Base-by-base conservation (phyloP, 2,113 vertebrate genomes). In the Peromyscus californicus region DNA sequence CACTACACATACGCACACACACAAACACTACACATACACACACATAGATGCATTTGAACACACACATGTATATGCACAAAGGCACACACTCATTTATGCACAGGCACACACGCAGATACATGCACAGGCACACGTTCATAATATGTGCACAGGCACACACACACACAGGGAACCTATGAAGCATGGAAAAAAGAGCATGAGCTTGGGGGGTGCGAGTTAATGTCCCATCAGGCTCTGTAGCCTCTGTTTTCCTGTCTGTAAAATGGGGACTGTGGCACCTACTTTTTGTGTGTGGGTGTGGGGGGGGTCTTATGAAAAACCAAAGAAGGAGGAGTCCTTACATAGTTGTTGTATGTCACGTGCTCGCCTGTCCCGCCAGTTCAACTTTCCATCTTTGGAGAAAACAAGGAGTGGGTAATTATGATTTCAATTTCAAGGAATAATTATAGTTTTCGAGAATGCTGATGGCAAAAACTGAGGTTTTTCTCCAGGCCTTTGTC, bases 281-380 rank as follows among this genome's bases (percentile, higher is more conserved):
- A 33, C 26, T 87, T 45, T 31, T 5, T 13, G n/a, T n/a, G n/a
- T n/a, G n/a, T n/a, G n/a, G n/a, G n/a, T n/a, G n/a, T n/a, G n/a
- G n/a, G n/a, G n/a, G 2, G 57, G n/a, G 54, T 87, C 88, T 42
- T 54, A 15, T 83, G 74, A 65, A 96, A 96, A 95, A 76, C n/a
- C 33, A 93, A 93, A 83, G 75, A 88, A 87, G n/a, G 11, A 33
- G 72, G 36, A 63, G n/a, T 74, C 69, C 63, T 70, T 16, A 76
- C 17, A 42, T 19, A 24, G 33, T 42, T 54, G 36, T 22, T 75
- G 79, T 82, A 26, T 21, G 42, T 74, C 29, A 11, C 7, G 1
- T 57, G 26, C 36, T 76, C 16, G 31, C 89, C 61, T 78, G 48
- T 63, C 76, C 76, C 69, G 36, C 6, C 48, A 45, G 78, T 33